Evolutionary conservation across 2,113 vertebrate species (phyloP).

Genomic region (Leiothrix lutea): DNA sequence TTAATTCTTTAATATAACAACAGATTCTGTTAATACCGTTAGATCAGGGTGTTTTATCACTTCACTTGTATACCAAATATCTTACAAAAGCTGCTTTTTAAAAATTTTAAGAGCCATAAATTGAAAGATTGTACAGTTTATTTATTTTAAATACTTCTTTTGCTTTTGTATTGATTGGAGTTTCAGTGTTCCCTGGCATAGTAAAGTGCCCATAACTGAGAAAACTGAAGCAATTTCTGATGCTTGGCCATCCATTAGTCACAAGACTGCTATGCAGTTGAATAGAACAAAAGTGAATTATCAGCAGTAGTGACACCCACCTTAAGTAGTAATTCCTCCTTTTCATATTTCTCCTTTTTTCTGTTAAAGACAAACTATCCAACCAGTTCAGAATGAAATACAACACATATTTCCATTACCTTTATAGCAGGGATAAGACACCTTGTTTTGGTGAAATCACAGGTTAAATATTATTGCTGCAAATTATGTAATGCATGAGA

Average conservation of each 20-base stretch:
- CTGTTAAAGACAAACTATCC: not conserved
- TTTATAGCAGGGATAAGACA: not conserved
- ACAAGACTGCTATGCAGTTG: not conserved
- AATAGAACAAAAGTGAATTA: not conserved
- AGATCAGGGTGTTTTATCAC: not conserved
- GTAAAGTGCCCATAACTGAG: not conserved
- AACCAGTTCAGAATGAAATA: not conserved
- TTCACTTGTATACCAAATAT: not conserved
- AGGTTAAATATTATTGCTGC: not conserved
- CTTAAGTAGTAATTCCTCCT: not conserved
- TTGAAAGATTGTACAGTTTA: not conserved
- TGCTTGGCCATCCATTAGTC: not conserved
- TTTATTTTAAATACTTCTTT: not conserved
- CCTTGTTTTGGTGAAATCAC: not conserved
- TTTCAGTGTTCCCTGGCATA: not conserved
- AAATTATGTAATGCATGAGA: not conserved
- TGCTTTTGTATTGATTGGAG: not conserved
- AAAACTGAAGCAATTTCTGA: not conserved
- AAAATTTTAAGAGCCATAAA: not conserved
- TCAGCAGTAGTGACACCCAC: not conserved
- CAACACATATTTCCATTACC: not conserved
- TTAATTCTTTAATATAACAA: not conserved
- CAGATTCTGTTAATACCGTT: not conserved
- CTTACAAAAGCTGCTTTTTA: not conserved
- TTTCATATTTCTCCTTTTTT: not conserved